These are phyloP conservation scores for Valencia hispanica DNA, from an alignment of 2,797 vertebrate species.

Conservation along the genomic window DNA sequence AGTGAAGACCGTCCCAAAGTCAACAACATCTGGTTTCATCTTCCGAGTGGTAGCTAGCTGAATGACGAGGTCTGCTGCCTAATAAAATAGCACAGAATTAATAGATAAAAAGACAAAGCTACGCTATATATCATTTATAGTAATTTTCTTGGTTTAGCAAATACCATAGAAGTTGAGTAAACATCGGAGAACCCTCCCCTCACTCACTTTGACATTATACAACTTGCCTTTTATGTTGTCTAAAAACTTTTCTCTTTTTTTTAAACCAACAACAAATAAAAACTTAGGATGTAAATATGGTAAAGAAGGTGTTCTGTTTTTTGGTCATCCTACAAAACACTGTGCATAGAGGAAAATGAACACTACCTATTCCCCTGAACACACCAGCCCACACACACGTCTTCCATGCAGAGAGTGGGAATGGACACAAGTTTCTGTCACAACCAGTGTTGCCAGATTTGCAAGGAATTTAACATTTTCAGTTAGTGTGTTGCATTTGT, in stretches of 20 bases:
- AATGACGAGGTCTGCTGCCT: constrained; percentile 88
- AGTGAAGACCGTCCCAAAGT: constrained; percentile 88
- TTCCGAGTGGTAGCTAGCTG: constrained; percentile 75
- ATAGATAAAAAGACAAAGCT: background rate
- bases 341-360: background rate
- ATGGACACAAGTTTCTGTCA: background rate
- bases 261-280: no score
- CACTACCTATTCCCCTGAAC: background rate
- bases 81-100: constrained; percentile 2
- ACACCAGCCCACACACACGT: background rate
- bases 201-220: no score
- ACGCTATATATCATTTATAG: background rate
- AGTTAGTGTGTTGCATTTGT: background rate
- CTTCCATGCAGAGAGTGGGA: background rate
- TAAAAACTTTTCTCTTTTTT: no score
- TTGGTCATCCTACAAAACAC: background rate
- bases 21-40: constrained; percentile 79
- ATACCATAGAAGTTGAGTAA: no score
- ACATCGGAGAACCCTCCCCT: no score
- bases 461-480: background rate
- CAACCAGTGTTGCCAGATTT: background rate
- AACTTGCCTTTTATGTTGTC: no score
- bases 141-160: background rate
- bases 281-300: no score
- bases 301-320: background rate